Evolutionary conservation across 2,888 invertebrate genomes (phyloP).

Genomic region (Lagria hirta): DNA sequence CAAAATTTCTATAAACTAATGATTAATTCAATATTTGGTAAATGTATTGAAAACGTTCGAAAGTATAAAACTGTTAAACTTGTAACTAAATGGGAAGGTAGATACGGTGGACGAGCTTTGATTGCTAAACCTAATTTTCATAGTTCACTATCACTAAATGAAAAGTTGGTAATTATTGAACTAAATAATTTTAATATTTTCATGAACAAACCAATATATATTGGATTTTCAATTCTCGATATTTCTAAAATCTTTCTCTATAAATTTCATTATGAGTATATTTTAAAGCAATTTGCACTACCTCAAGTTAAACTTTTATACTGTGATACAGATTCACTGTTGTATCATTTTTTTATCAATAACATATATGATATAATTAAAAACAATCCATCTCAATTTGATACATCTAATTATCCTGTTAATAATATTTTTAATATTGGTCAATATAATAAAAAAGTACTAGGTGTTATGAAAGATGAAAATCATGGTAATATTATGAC

Average conservation of each 20-base stretch:
- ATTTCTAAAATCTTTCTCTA: not conserved
- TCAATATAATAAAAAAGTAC: no score
- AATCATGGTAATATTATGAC: no score
- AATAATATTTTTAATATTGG: no score
- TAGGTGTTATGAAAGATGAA: no score
- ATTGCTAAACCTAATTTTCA: not conserved
- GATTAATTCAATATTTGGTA: no score
- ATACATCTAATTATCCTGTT: no score
- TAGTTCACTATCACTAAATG: no score
- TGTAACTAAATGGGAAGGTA: no score
- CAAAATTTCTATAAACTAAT: no score
- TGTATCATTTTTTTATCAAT: not conserved
- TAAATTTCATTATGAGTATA: not conserved
- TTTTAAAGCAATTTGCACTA: not conserved
- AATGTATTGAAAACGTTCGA: no score
- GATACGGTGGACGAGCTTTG: not conserved
- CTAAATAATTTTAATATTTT: not conserved
- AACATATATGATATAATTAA: not conserved
- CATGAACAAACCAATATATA: not conserved
- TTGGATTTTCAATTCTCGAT: not conserved
- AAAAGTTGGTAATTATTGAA: no score
- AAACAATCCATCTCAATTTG: no score
- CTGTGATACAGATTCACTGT: not conserved
- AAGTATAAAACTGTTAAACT: not conserved
- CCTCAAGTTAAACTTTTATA: not conserved